These are phyloP conservation scores for Vidua chalybeata DNA, from an alignment of 2,113 vertebrate species.

Conservation along the genomic window DNA sequence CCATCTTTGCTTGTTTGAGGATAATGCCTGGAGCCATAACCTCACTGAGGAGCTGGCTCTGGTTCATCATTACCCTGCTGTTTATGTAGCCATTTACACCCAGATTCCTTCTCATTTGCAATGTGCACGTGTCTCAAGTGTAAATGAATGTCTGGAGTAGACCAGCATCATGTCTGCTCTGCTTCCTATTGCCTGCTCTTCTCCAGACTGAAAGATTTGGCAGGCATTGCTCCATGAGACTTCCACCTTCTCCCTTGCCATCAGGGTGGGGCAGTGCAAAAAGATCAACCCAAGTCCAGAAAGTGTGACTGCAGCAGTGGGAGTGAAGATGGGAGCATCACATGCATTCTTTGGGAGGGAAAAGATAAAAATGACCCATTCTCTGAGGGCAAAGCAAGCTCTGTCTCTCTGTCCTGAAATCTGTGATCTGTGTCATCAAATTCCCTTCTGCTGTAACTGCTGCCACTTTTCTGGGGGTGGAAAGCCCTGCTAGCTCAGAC, in stretches of 20 bases:
- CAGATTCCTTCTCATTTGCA: not conserved
- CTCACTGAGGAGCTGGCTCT: not conserved
- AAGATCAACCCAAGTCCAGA: not conserved
- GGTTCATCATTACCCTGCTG: not conserved
- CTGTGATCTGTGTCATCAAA: not conserved
- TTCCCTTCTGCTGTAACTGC: not conserved
- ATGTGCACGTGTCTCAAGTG: rapidly evolving
- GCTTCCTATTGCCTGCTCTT: not conserved
- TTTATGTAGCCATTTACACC: not conserved
- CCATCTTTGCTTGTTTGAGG: not conserved
- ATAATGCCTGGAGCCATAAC: rapidly evolving
- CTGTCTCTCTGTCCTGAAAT: not conserved
- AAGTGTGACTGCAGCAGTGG: not conserved
- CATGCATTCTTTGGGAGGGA: not conserved
- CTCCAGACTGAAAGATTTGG: not conserved
- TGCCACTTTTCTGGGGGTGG: not conserved
- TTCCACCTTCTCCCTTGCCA: not conserved
- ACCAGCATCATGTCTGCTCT: not conserved
- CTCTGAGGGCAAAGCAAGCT: not conserved
- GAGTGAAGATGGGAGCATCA: not conserved
- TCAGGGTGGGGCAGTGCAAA: not conserved
- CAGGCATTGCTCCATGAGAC: not conserved
- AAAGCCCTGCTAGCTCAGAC: slow-evolving; percentile 24
- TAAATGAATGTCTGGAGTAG: not conserved
- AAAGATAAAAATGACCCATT: not conserved